Evolutionary conservation across 2,888 invertebrate genomes (phyloP), one percentile per base, ranked within the genome.

Genomic region (Nomada hirtipes): DNA sequence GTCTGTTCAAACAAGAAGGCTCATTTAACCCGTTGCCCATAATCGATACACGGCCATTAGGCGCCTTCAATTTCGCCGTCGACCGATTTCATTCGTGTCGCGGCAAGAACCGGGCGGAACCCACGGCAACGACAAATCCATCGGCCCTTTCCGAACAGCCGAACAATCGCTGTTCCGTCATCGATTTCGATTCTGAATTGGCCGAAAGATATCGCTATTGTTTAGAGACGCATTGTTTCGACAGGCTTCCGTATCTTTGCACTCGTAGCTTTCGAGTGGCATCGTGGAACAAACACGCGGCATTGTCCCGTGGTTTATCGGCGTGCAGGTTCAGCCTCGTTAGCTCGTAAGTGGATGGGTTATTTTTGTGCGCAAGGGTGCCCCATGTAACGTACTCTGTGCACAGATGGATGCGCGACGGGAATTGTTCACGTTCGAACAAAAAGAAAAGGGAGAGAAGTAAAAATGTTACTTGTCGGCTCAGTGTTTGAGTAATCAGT

Each of bases 271-370:
- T 90, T 89, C 89, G 86, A 92, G 89, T 90, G 88, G 89, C 88
- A 91, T 91, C 91, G 91, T 92, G 90, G 89, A 91, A 90, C 91
- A 91, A 92, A 92, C 84, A 88, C 89, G 85, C 85, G 69, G 82
- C 85, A 91, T 92, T 92, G 91, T 92, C 57, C 73, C 72, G 76
- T 67, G 84, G 85, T 88, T 89, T 88, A 90, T 89, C 88, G 86
- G 67, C 79, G 79, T 70, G 77, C 82, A 76, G 83, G 83, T 86
- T 87, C 84, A 79, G 84, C 78, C 86, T 85, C 83, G 86, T 88
- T 88, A 88, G 86, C 70, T 52, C 67, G 80, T 77, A 69, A 72
- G 52, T 70, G 78, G 70, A 86, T 79, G 78, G 81, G 68, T 86
- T 75, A 69, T 81, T 85, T 36, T 36, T 36, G 36, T 0, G 65